Evolutionary conservation across 2,888 invertebrate genomes (phyloP).

Genomic region (Habroteleia sp.): DNA sequence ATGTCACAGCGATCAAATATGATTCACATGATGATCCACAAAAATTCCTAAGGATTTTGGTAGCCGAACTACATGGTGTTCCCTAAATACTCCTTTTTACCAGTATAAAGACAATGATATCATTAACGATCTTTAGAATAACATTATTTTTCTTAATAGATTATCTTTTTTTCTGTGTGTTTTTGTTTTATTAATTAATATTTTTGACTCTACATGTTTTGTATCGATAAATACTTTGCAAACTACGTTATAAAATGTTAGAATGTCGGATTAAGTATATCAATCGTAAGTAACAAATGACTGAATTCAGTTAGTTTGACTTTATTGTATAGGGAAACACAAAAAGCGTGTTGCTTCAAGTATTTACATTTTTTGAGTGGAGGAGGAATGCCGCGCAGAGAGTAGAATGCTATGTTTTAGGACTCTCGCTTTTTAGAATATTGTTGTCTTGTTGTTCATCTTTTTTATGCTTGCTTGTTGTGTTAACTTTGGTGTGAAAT

Average conservation of each 20-base stretch:
- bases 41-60: too few relatives aligned
- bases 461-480: constrained; percentile 23
- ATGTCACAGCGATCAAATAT: too few relatives aligned
- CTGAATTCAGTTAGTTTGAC: constrained; percentile 14
- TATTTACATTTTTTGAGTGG: constrained; percentile 41
- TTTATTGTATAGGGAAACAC: constrained; percentile 11
- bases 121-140: constrained; percentile 46
- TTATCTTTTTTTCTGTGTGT: constrained; percentile 12
- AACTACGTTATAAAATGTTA: constrained; percentile 58
- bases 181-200: constrained; percentile 21
- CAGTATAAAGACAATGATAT: constrained; percentile 19
- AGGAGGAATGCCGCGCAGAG: constrained; percentile 39
- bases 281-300: constrained; percentile 49
- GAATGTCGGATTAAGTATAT: constrained; percentile 51
- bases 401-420: constrained; percentile 45
- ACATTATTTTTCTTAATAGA: constrained; percentile 34
- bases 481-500: background rate
- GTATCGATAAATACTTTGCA: constrained; percentile 54
- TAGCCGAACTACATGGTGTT: background rate
- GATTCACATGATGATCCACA: too few relatives aligned
- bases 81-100: background rate
- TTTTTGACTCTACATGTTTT: constrained; percentile 23
- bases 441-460: constrained; percentile 33
- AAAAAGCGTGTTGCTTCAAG: constrained; percentile 25
- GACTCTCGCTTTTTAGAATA: constrained; percentile 59